A percentile compares a stretch with the other conserved stretches of the same genome.
These are phyloP conservation scores for Heteractis magnifica DNA, from an alignment of 92 coral and sea anemone species.

Conservation along the genomic window DNA sequence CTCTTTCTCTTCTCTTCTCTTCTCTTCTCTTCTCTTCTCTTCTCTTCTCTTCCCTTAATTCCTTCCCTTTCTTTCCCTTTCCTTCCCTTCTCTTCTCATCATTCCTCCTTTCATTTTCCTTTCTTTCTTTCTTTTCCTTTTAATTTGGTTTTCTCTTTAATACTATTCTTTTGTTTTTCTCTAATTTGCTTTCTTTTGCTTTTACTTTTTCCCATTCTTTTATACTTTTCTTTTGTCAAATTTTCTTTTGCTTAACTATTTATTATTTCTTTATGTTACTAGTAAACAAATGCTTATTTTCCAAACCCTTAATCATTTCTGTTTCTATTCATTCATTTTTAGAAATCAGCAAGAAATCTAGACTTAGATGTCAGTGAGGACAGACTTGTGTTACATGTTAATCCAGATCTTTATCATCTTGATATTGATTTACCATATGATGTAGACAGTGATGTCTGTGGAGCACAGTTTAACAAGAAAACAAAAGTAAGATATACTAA, in stretches of 20 bases:
- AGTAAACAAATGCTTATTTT: too few species aligned
- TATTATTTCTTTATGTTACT: too few species aligned
- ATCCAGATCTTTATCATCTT: conserved; percentile 67
- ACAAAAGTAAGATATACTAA: conserved; percentile 57
- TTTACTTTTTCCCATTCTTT: too few species aligned
- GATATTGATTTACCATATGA: conserved; percentile 66
- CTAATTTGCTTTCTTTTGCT: too few species aligned
- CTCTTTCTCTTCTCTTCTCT: too few species aligned
- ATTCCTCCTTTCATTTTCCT: not conserved
- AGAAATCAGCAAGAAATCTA: conserved; percentile 62
- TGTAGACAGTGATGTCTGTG: conserved; percentile 77
- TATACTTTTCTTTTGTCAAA: too few species aligned
- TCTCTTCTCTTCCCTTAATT: not conserved
- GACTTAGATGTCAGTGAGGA: conserved; percentile 89
- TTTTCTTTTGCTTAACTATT: too few species aligned
- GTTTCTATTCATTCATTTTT: not conserved
- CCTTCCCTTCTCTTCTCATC: not conserved
- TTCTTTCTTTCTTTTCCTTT: not conserved
- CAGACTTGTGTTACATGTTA: conserved; percentile 68
- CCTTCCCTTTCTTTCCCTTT: not conserved
- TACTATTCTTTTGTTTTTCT: too few species aligned
- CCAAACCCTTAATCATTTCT: not conserved
- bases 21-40: not conserved
- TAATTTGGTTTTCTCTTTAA: too few species aligned
- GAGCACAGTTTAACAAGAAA: conserved; percentile 93